phyloP scores from a whole-genome alignment of 2,797 vertebrate species.

The Bradypodion pumilum region DNA sequence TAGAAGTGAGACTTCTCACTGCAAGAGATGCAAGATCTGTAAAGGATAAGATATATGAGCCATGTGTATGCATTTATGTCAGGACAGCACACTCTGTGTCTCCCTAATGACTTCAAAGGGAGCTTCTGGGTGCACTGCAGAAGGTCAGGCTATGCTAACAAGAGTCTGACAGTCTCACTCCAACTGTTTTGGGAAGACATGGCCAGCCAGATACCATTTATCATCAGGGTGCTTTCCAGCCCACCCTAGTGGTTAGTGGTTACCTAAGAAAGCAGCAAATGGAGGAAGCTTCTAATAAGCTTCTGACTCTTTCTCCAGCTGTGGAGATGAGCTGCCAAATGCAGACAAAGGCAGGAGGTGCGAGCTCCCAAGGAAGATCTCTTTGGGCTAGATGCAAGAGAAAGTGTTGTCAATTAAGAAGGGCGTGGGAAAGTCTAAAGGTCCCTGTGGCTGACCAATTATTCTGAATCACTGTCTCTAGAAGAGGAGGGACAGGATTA shows the following conservation, averaged over 20 bases:
- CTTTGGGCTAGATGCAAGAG: not conserved
- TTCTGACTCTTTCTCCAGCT: constrained; percentile 16
- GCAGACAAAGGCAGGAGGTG: not conserved
- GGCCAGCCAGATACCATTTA: not conserved
- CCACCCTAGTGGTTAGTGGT: not conserved
- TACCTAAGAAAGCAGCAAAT: not conserved
- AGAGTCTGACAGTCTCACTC: not conserved
- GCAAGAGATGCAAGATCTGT: not conserved
- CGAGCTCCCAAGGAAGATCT: not conserved
- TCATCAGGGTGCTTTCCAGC: constrained; percentile 5
- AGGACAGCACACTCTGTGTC: not conserved
- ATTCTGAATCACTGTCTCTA: constrained; percentile 38
- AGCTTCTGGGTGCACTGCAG: constrained; percentile 7
- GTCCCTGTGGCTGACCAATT: constrained; percentile 24
- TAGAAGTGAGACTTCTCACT: not conserved
- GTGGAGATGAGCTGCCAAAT: constrained; percentile 24
- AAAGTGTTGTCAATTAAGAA: constrained; percentile 2
- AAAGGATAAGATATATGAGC: not conserved
- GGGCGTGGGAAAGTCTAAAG: constrained; percentile 18
- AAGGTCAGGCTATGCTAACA: constrained; percentile 17
- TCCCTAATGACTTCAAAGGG: constrained; percentile 21
- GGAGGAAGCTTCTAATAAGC: not conserved
- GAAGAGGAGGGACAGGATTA: not conserved
- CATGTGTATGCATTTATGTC: not conserved
- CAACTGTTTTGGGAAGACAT: constrained; percentile 2